phyloP scores from a whole-genome alignment of 1,140 invertebrate species.

The Diabrotica undecimpunctata region DNA sequence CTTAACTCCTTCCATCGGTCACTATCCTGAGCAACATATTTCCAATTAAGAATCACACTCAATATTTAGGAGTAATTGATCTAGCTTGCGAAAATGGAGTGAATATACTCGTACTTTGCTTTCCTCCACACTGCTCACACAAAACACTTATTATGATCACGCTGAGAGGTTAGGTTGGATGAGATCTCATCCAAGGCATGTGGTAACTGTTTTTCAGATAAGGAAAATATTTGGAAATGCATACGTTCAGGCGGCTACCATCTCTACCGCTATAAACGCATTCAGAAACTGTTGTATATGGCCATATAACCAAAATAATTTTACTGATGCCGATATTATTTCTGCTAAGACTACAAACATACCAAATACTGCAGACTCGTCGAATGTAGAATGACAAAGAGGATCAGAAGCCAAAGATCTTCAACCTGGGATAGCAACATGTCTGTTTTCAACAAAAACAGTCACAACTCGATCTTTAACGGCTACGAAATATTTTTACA shows the following conservation, averaged over 20 bases:
- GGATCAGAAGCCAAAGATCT: constrained; percentile 2
- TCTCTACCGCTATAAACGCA: constrained; percentile 9
- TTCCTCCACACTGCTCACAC: too few relatives aligned
- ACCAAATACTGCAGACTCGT: too few relatives aligned
- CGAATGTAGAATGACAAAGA: constrained; percentile 4
- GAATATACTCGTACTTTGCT: constrained; percentile 33
- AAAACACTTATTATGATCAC: constrained; percentile 41
- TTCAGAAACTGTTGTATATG: constrained; percentile 14
- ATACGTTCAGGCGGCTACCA: constrained; percentile 8
- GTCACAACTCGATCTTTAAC: neutral
- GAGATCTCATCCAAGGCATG: neutral
- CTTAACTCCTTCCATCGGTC: too few relatives aligned
- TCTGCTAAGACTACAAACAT: constrained; percentile 37
- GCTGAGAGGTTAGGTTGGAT: constrained; percentile 6
- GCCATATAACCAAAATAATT: constrained; percentile 39
- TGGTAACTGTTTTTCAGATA: constrained; percentile 7
- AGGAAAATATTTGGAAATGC: constrained; percentile 9
- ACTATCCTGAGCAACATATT: too few relatives aligned
- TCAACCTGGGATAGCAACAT: neutral
- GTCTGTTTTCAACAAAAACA: neutral
- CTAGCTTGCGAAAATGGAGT: constrained; percentile 32
- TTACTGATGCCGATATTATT: constrained; percentile 43
- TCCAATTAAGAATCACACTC: constrained; percentile 38
- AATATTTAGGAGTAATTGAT: constrained; percentile 40
- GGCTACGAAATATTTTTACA: neutral